A percentile compares a stretch with the other conserved stretches of the same genome.
These are phyloP conservation scores for Hydractinia symbiolongicarpus DNA, from an alignment of 30 jellyfish, hydroid and myxozoan species.

Conservation along the genomic window DNA sequence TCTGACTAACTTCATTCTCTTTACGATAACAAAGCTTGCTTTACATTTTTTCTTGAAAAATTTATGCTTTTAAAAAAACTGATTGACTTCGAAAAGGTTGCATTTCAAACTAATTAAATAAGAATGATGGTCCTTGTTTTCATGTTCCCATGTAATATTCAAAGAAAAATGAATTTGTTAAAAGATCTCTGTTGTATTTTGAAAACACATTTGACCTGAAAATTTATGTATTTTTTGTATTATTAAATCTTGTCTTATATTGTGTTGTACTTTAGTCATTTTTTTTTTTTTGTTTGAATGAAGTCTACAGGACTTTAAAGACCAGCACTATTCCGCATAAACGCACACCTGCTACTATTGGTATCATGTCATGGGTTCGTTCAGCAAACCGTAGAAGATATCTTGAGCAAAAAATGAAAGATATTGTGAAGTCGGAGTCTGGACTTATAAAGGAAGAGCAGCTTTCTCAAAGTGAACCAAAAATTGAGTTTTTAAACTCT, in stretches of 20 bases:
- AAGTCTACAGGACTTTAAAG: constrained; percentile 32
- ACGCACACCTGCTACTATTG: constrained; percentile 62
- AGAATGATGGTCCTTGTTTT: too few relatives aligned
- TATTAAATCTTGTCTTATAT: background rate
- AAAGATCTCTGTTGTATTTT: too few relatives aligned
- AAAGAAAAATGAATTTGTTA: too few relatives aligned
- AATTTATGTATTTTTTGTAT: too few relatives aligned
- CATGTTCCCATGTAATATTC: too few relatives aligned
- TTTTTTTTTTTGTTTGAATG: background rate
- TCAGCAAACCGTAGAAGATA: constrained; percentile 62
- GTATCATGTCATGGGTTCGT: constrained; percentile 60
- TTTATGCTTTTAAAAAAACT: too few relatives aligned
- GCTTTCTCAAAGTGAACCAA: constrained; percentile 1
- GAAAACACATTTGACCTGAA: too few relatives aligned
- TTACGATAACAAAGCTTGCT: too few relatives aligned
- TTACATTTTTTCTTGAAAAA: too few relatives aligned
- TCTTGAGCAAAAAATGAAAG: constrained; percentile 53
- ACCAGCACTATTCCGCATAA: constrained; percentile 38
- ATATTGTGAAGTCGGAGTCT: constrained; percentile 37
- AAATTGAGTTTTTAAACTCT: constrained; percentile 13
- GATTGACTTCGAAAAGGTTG: too few relatives aligned
- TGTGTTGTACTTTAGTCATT: background rate
- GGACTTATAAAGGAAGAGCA: constrained; percentile 32
- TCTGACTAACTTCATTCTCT: too few relatives aligned
- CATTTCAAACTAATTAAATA: too few relatives aligned